Percentiles rank a stretch among this genome's conserved stretches.
Conservation (phyloP, 1,140 invertebrate genomes). For the Coboldia fuscipes region DNA sequence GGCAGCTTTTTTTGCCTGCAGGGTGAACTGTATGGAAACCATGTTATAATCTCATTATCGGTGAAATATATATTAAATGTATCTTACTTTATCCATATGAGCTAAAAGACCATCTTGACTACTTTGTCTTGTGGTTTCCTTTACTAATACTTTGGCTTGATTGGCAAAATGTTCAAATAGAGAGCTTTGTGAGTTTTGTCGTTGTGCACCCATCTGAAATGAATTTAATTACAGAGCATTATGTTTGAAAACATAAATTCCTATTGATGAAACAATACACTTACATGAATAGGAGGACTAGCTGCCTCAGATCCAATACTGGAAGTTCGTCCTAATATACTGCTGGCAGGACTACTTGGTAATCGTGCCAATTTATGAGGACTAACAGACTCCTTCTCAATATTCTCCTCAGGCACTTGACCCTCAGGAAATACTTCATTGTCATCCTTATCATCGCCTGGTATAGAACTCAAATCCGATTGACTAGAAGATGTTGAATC, state of each 20-base stretch:
- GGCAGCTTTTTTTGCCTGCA: constrained; percentile 72
- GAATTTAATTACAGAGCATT: constrained; percentile 9
- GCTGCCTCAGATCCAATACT: constrained; percentile 32
- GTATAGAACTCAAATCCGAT: constrained; percentile 42
- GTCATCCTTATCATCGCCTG: constrained; percentile 15
- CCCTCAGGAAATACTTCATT: constrained; percentile 21
- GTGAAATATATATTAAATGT: neutral
- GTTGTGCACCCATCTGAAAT: constrained; percentile 25
- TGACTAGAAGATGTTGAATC: constrained; percentile 41
- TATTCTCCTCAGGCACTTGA: constrained; percentile 39
- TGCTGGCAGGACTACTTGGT: constrained; percentile 36
- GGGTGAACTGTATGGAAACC: constrained; percentile 36
- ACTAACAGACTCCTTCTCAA: constrained; percentile 40
- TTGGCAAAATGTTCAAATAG: constrained; percentile 65
- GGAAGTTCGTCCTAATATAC: constrained; percentile 35
- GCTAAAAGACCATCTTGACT: constrained; percentile 75
- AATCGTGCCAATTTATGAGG: constrained; percentile 33
- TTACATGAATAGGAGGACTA: constrained; percentile 3
- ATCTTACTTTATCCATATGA: constrained; percentile 67
- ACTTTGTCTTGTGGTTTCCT: constrained; percentile 65
- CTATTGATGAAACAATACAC: constrained; percentile 15
- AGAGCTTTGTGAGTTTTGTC: constrained; percentile 60
- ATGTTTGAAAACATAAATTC: no score
- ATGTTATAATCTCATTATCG: neutral
- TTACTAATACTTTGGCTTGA: constrained; percentile 67